Conservation (phyloP, 2,113 vertebrate genomes). For the Egretta garzetta region DNA sequence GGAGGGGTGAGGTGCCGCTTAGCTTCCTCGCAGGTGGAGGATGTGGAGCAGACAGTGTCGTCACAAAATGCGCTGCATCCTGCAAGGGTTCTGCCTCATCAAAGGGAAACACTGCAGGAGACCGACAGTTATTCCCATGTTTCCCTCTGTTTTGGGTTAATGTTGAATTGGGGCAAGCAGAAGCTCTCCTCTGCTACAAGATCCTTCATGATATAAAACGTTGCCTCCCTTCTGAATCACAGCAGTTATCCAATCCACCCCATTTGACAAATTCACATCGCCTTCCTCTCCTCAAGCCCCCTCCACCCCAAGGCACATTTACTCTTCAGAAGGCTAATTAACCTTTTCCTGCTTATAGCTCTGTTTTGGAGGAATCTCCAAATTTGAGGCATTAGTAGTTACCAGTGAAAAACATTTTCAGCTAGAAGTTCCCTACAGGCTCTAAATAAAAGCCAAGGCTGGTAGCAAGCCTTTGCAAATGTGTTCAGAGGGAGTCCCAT, state of each 20-base stretch:
- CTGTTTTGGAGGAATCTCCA: not conserved
- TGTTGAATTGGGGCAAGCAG: not conserved
- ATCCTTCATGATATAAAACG: not conserved
- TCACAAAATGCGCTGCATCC: not conserved
- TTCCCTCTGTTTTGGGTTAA: not conserved
- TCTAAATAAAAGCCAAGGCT: not conserved
- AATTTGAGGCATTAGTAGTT: not conserved
- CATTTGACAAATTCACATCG: not conserved
- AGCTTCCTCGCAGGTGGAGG: not conserved
- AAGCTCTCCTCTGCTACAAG: not conserved
- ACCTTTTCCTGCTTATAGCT: not conserved
- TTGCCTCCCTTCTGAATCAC: not conserved
- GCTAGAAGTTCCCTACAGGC: not conserved
- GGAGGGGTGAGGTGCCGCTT: not conserved
- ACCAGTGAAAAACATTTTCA: not conserved
- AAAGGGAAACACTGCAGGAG: not conserved
- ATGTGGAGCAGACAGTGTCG: not conserved
- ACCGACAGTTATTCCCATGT: not conserved
- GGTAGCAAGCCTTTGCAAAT: not conserved
- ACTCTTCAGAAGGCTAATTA: not conserved
- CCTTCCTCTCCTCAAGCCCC: not conserved
- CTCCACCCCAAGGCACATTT: not conserved
- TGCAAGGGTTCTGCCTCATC: rapidly evolving
- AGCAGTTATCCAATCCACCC: not conserved
- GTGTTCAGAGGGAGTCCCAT: not conserved